These are phyloP conservation scores for Lutjanus erythropterus DNA, from an alignment of 2,113 vertebrate genomes.

Conservation along the genomic window DNA sequence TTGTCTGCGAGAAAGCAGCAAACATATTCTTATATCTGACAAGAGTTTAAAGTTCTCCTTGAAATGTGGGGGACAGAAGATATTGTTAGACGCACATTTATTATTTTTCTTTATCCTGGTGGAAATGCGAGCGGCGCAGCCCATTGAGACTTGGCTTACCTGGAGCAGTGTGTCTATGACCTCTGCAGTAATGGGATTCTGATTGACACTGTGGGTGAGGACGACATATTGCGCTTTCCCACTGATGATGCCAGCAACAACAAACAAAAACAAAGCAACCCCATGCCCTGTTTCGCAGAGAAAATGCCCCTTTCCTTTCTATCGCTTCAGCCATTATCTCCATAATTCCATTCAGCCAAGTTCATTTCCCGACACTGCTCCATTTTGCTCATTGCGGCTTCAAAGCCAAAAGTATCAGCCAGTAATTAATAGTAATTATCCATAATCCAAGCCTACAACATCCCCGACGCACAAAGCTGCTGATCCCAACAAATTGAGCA, in stretches of 20 bases:
- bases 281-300: background rate
- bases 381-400: slow-evolving; percentile 49
- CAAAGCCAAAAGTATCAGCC: slow-evolving; percentile 68
- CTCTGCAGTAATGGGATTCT: slow-evolving; percentile 80
- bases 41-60: slow-evolving; percentile 68
- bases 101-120: slow-evolving; percentile 64
- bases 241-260: slow-evolving; percentile 37
- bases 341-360: slow-evolving; percentile 20
- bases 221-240: slow-evolving; percentile 37
- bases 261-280: slow-evolving; percentile 45
- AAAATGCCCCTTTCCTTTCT: slow-evolving; percentile 15
- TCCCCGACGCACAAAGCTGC: slow-evolving; percentile 66
- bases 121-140: slow-evolving; percentile 52
- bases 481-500: slow-evolving; percentile 78
- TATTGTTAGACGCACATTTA: slow-evolving; percentile 52
- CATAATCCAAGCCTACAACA: slow-evolving; percentile 69
- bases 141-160: slow-evolving; percentile 54
- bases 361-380: slow-evolving; percentile 34
- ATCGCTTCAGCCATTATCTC: background rate
- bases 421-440: slow-evolving; percentile 84
- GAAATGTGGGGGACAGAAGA: slow-evolving; percentile 55
- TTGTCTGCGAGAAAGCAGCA: slow-evolving; percentile 41
- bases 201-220: slow-evolving; percentile 69
- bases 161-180: slow-evolving; percentile 70
- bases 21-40: slow-evolving; percentile 56